Conservation (phyloP, 2,113 vertebrate genomes). For the Salvelinus fontinalis region DNA sequence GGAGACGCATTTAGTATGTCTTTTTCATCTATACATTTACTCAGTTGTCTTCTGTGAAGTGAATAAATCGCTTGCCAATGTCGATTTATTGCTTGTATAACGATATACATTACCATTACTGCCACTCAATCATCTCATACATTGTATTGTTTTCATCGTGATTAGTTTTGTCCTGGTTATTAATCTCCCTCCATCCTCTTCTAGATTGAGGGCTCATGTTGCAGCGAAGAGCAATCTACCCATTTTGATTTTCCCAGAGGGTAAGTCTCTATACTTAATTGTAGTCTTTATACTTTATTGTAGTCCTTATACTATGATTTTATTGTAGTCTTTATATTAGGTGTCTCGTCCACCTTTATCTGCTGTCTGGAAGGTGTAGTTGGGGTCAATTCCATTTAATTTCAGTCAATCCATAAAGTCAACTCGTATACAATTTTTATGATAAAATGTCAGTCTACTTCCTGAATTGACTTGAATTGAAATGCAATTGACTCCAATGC, state of each 20-base stretch:
- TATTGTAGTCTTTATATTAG: no score
- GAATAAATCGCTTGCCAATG: background rate
- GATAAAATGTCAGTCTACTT: background rate
- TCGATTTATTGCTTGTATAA: background rate
- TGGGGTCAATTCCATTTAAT: background rate
- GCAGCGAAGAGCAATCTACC: constrained; percentile 88
- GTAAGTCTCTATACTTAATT: constrained; percentile 66
- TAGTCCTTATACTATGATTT: no score
- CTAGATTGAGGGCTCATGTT: constrained; percentile 86
- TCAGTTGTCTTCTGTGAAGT: background rate
- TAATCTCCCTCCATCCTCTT: background rate
- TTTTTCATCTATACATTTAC: background rate
- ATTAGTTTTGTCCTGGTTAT: background rate
- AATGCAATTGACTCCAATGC: background rate
- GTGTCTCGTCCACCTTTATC: background rate
- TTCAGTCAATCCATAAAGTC: no score
- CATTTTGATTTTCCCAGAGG: constrained; percentile 97
- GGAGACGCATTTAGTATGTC: background rate
- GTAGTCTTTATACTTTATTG: no score
- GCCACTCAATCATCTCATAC: background rate
- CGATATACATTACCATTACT: background rate
- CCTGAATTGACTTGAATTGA: no score
- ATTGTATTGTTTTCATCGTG: background rate
- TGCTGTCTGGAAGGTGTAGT: background rate
- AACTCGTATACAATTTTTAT: background rate